Base-by-base conservation (phyloP, 2,113 vertebrate species). In the Columba janthina region DNA sequence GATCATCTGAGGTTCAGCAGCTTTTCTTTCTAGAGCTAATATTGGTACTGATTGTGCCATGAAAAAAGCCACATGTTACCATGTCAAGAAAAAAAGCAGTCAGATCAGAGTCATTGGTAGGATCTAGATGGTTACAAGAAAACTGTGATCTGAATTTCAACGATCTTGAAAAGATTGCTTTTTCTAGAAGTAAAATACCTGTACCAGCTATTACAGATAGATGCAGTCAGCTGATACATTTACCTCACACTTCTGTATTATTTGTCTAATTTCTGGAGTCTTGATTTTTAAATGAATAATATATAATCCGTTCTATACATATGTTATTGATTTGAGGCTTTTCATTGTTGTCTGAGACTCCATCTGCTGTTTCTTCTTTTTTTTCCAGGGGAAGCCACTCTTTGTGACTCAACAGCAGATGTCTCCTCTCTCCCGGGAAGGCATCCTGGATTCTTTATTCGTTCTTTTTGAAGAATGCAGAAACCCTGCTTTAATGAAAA, bases 391-490 rank as follows among this genome's bases (percentile, higher is more conserved):
- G 69, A 99, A 99, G 95, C 96, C 98, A 89, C 97, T 97, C 88
- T 97, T 94, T 88, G 85, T 96, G 97, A 97, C 97, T 97, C 98
- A 98, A 96, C 98, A 98, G 90, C 98, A 98, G 96, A 98, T 98
- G 98, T 91, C 97, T 96, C 89, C 76, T 98, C 96, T 98, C 95
- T 98, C 98, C 90, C 98, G 99, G 73, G 99, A 99, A 97, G 99
- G 98, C 85, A 97, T 99, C 83, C 95, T 99, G 83, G 99, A 99
- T 93, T 98, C 99, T 93, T 97, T 99, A 93, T 97, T 99, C 76
- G 97, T 98, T 61, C 98, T 99, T 87, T 99, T 99, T 94, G 98
- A 99, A 93, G 99, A 99, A 96, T 99, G 99, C 97, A 98, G 94
- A 74, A 98, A 98, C 50, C 99, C 99, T 2, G 95, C 98, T 89